Conservation (phyloP, 2,888 invertebrate species). For the Lysandra coridon region DNA sequence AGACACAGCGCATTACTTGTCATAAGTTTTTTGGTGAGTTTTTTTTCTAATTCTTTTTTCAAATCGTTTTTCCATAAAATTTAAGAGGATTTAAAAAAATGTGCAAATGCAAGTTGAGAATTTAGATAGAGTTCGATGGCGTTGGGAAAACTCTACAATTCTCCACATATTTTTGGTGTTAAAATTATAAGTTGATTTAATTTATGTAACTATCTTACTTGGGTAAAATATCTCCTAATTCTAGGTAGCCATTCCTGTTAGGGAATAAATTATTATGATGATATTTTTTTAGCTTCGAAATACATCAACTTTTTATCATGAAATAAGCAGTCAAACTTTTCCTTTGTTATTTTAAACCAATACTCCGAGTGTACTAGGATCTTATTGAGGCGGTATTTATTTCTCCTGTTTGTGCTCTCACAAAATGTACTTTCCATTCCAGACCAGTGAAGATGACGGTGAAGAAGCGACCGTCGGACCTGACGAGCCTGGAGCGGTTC, state of each 20-base stretch:
- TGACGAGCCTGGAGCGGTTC: conserved; percentile 81
- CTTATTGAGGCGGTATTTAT: no score
- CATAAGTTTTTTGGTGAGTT: background rate
- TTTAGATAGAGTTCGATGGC: no score
- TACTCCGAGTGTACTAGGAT: no score
- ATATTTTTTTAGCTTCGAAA: no score
- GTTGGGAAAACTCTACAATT: background rate
- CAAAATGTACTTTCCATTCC: background rate
- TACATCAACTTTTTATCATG: no score
- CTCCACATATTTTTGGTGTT: background rate
- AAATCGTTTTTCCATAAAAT: background rate
- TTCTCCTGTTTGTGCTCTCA: no score
- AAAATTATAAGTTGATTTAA: no score
- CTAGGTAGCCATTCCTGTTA: background rate
- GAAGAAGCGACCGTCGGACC: conserved; percentile 77
- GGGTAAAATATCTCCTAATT: background rate
- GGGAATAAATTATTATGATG: no score
- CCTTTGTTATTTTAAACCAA: no score
- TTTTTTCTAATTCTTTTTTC: background rate
- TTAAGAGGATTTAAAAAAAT: background rate
- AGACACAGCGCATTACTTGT: background rate
- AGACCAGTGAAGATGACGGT: conserved; percentile 68
- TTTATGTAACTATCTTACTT: no score
- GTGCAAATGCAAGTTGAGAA: background rate
- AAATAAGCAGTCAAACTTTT: no score